Evolutionary conservation across 2,113 vertebrate genomes (phyloP).

Genomic region (Corythornis madagascariensis): DNA sequence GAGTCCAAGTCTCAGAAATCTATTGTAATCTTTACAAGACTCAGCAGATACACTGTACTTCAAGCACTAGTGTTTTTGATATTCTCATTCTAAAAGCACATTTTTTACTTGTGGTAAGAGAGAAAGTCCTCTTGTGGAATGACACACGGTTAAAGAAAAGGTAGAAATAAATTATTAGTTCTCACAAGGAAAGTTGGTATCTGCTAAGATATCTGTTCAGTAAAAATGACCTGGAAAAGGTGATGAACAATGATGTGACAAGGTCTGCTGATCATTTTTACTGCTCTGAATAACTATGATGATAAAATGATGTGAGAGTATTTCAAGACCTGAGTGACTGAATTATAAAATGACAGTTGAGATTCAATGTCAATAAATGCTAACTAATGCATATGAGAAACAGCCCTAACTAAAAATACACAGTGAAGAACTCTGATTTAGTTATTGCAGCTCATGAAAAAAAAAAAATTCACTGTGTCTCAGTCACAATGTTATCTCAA

Average conservation of each 20-base stretch:
- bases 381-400: constrained; percentile 1
- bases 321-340: not conserved
- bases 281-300: not conserved
- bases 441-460: not conserved
- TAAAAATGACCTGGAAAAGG: not conserved
- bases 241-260: not conserved
- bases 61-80: not conserved
- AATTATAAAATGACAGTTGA: not conserved
- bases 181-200: not conserved
- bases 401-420: not conserved
- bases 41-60: not conserved
- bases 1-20: not conserved
- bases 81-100: not conserved
- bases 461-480: not conserved
- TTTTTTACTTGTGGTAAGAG: not conserved
- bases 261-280: not conserved
- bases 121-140: not conserved
- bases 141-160: not conserved
- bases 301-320: not conserved
- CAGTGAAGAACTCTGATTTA: not conserved
- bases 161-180: not conserved
- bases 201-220: not conserved
- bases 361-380: constrained; percentile 39
- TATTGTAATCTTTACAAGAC: not conserved
- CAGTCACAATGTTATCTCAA: not conserved